Percentiles rank a stretch among this genome's conserved stretches.
These are phyloP conservation scores for Clarias batrachus DNA, from an alignment of 2,113 vertebrate genomes.

Conservation along the genomic window DNA sequence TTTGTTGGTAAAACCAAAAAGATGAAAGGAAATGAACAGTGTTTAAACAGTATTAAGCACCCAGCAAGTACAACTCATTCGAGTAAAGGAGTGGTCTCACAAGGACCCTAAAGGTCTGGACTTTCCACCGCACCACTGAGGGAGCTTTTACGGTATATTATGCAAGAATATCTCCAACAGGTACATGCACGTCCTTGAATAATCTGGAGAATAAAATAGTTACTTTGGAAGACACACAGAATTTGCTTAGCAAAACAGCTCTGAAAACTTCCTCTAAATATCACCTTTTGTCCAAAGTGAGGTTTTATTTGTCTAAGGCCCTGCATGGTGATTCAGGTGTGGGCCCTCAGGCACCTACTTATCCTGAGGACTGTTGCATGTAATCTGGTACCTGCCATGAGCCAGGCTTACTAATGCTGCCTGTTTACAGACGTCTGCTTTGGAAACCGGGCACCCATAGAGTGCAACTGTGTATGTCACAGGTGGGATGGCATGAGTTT, in stretches of 20 bases:
- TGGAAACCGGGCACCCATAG: constrained; percentile 70
- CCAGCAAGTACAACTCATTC: constrained; percentile 6
- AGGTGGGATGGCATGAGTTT: constrained; percentile 52
- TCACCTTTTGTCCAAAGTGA: constrained; percentile 28
- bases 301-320: constrained; percentile 53
- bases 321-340: constrained; percentile 82
- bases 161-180: constrained; percentile 33
- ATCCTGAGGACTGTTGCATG: constrained; percentile 68
- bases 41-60: constrained; percentile 31
- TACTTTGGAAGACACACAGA: constrained; percentile 31
- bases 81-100: background rate
- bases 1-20: constrained; percentile 29
- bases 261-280: constrained; percentile 33
- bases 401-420: constrained; percentile 74
- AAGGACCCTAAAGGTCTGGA: background rate
- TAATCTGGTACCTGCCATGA: constrained; percentile 75
- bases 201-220: constrained; percentile 42
- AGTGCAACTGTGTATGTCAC: constrained; percentile 54
- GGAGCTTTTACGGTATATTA: constrained; percentile 12
- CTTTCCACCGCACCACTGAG: constrained; percentile 3
- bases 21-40: constrained; percentile 28
- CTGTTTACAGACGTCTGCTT: constrained; percentile 74
- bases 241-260: constrained; percentile 43
- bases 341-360: constrained; percentile 74
- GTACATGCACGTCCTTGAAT: constrained; percentile 25